Evolutionary conservation across 2,797 vertebrate species (phyloP), one percentile per base, ranked within the genome.

Genomic region (Melanotaenia nigrans): DNA sequence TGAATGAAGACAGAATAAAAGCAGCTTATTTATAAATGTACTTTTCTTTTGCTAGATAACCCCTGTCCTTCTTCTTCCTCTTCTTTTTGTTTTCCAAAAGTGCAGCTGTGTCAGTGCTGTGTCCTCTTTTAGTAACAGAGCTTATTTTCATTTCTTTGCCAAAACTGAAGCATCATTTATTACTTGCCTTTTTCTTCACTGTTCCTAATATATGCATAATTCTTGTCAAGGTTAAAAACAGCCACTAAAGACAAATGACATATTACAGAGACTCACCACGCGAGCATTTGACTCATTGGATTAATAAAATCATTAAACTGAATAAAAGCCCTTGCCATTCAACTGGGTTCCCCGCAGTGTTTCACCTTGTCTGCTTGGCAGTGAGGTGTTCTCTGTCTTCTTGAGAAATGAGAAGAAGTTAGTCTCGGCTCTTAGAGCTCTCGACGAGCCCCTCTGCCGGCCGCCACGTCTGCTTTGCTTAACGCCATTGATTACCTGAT

Each of bases 281-380:
- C 13, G 0, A 59, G 73, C 71, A 38, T 91, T 91, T 84, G 87
- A 91, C 90, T 92, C 85, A 87, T 85, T 65, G 68, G 80, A 92
- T 90, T 89, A 91, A 91, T 91, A 89, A 89, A 91, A 92, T 92
- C 87, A 85, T 90, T 92, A 87, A 85, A 87, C 82, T 87, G 86
- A 82, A 86, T 86, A 68, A 91, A 91, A 91, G 88, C 86, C 86
- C 82, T 79, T 83, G 86, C 82, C 81, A 84, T 90, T 91, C 90
- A 90, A 75, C 83, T 62, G 1, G 58, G 82, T 73, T 81, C 84
- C 84, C 84, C 61, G 68, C 71, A 61, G 88, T 79, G 87, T 90
- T 89, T 92, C 90, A 91, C 92, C 91, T 92, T 92, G 92, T 93
- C 92, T 88, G 86, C 79, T 89, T 85, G 81, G 82, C 83, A 83